Evolutionary conservation across 2,113 vertebrate genomes (phyloP), one percentile per base, ranked within the genome.

Genomic region (Lepidothrix coronata): DNA sequence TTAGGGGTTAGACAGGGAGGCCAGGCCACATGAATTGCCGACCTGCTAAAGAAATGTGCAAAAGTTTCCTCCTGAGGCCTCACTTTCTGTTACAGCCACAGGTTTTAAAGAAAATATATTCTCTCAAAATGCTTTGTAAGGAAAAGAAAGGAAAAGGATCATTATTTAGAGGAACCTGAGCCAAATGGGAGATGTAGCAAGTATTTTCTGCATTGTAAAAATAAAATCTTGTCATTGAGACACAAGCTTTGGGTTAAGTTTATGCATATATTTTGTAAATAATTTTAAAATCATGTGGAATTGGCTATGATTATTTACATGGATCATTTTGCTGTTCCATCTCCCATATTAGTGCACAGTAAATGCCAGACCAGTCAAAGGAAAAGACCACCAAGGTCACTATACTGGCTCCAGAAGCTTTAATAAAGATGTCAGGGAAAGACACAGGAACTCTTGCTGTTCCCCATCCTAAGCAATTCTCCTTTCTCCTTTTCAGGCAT

Each of bases 31-130:
- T 20, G 78, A 95, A 95, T 89, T 92, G 80, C 46, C 61, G 63
- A 17, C 35, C 61, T 84, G 5, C 65, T 51, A 30, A 67, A 97
- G 52, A 72, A 84, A 77, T 74, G 79, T 83, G 68, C 75, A 59
- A 6, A 90, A 75, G 61, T 87, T 95, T 81, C 65, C 91, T 74
- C 80, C 83, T 1, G 57, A 87, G 94, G 19, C 22, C 76, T 85
- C 76, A 85, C 39, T 93, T 89, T 63, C 80, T 89, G 35, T 65
- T 87, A 41, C 65, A 92, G 68, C 24, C 76, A 75, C 27, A 49
- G 61, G 33, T 89, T 95, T 93, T 55, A 81, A 3, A 87, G 65
- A 63, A 93, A 82, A 95, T 82, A n/a, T 12, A 68, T 95, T 81
- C 92, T 27, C 73, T 86, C 80, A 61, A 70, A 92, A 81, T 75